Conservation (phyloP, 2,888 invertebrate species). For the Drosophila pullipes region DNA sequence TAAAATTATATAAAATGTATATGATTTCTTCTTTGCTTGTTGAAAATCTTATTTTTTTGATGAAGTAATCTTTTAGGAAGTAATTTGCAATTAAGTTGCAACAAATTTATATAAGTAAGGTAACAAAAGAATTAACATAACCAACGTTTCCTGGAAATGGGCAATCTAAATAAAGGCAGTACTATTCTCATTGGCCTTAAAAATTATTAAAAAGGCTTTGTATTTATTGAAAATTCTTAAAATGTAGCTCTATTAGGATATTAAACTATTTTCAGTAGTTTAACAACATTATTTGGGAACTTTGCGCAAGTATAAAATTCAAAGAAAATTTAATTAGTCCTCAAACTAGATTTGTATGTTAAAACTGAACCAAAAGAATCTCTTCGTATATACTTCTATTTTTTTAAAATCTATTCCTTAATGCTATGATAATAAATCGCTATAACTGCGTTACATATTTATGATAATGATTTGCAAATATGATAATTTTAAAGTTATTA, state of each 20-base stretch:
- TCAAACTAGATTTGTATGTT: not conserved
- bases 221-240: not conserved
- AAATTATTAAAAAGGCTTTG: not conserved
- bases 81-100: not conserved
- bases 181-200: not conserved
- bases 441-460: not conserved
- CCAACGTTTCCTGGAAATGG: not conserved
- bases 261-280: not conserved
- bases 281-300: not conserved
- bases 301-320: not conserved
- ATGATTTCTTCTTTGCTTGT: not conserved
- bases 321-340: not conserved
- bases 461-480: not conserved
- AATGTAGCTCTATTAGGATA: not conserved
- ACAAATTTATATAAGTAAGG: not conserved
- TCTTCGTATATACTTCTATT: not conserved
- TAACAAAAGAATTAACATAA: not conserved
- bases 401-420: not conserved
- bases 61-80: not conserved
- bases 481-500: not conserved
- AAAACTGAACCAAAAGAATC: not conserved
- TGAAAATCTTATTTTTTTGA: not conserved
- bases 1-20: not conserved
- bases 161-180: not conserved
- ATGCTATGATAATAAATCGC: not conserved